These are phyloP conservation scores for Caenorhabditis virilis DNA, from an alignment of 2,888 invertebrate species.

Conservation along the genomic window DNA sequence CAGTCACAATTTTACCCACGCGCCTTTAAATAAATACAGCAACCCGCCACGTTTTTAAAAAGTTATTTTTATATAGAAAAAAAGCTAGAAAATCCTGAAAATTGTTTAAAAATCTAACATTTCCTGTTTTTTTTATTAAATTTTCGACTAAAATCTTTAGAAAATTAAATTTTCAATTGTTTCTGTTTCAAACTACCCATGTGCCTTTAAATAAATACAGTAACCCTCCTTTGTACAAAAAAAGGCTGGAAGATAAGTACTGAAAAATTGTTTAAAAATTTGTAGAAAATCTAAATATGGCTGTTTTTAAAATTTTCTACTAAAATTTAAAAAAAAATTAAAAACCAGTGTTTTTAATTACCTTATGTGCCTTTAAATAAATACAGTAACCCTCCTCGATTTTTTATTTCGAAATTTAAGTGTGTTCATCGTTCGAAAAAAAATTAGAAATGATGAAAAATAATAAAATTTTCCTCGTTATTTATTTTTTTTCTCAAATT, in stretches of 20 bases:
- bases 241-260: too few relatives aligned
- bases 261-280: too few relatives aligned
- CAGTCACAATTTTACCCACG: background rate
- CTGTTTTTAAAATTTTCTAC: too few relatives aligned
- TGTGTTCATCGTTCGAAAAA: too few relatives aligned
- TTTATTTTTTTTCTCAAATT: too few relatives aligned
- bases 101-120: background rate
- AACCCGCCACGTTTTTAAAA: background rate
- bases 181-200: background rate
- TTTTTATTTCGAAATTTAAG: too few relatives aligned
- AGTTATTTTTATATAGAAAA: too few relatives aligned
- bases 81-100: background rate
- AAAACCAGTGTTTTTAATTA: too few relatives aligned
- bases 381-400: background rate
- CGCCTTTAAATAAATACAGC: background rate
- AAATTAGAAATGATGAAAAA: background rate
- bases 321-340: too few relatives aligned
- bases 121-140: too few relatives aligned
- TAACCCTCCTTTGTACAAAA: background rate
- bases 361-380: background rate
- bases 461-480: background rate
- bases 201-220: background rate
- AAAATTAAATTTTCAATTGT: too few relatives aligned
- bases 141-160: too few relatives aligned
- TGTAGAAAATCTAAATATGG: background rate